These are phyloP conservation scores for Anguilla pacifica DNA, from an alignment of 2,797 vertebrate genomes.

Conservation along the genomic window DNA sequence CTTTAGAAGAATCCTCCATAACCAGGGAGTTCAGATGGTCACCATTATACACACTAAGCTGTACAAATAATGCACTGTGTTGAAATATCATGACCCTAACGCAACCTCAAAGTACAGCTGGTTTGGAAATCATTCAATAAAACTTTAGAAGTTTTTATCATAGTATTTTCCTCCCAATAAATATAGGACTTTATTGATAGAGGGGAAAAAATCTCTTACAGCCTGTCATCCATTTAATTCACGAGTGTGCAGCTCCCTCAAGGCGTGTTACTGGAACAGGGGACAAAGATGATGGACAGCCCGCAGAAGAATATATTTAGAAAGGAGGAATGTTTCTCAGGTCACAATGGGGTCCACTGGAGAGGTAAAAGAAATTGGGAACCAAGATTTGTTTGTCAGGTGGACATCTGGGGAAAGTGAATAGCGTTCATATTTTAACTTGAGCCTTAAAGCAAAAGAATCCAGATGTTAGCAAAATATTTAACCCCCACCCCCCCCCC, in stretches of 20 bases:
- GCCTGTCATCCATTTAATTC: conserved; percentile 39
- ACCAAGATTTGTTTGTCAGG: conserved; percentile 60
- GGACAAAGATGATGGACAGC: conserved; percentile 16
- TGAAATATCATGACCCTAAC: not conserved
- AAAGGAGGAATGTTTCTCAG: conserved; percentile 45
- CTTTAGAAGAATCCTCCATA: not conserved
- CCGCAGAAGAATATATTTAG: not conserved
- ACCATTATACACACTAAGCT: not conserved
- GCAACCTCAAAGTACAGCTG: conserved; percentile 24
- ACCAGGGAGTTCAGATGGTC: not conserved
- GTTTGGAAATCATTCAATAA: conserved; percentile 31
- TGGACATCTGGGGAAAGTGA: conserved; percentile 52
- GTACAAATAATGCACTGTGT: not conserved
- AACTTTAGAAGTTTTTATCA: conserved; percentile 34
- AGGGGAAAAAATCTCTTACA: conserved; percentile 28
- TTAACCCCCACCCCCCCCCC: not conserved
- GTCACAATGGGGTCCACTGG: conserved; percentile 28
- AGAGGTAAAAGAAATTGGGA: conserved; percentile 38
- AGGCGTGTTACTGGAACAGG: not conserved
- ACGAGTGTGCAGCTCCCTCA: conserved; percentile 9
- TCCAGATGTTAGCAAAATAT: conserved; percentile 29
- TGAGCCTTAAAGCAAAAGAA: conserved; percentile 16
- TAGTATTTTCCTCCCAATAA: conserved; percentile 39
- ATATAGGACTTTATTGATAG: conserved; percentile 36
- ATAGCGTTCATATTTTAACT: conserved; percentile 44